These are phyloP conservation scores for Rissa tridactyla DNA, from an alignment of 2,113 vertebrate genomes.

Conservation along the genomic window DNA sequence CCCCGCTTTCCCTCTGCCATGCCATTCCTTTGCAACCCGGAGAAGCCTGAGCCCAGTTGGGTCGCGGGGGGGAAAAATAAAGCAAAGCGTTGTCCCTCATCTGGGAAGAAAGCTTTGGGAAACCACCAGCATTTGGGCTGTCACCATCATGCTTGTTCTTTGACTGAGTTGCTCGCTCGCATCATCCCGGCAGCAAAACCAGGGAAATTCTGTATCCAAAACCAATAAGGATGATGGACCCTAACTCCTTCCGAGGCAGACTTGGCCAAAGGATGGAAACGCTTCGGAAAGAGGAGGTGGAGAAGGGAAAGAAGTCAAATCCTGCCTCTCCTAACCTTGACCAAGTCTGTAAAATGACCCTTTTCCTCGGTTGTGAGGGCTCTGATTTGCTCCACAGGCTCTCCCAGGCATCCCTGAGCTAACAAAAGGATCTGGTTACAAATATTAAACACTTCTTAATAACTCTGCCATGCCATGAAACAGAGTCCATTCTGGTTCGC, in stretches of 20 bases:
- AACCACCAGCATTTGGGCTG: not conserved
- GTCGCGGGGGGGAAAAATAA: not conserved
- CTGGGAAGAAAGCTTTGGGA: not conserved
- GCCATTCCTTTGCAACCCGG: not conserved
- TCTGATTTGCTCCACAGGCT: not conserved
- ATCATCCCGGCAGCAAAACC: accelerated
- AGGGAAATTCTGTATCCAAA: not conserved
- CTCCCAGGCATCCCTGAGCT: not conserved
- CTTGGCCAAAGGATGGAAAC: accelerated
- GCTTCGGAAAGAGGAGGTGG: not conserved
- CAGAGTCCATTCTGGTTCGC: slow-evolving; percentile 71
- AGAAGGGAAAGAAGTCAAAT: not conserved
- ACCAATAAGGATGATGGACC: accelerated
- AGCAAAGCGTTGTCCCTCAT: not conserved
- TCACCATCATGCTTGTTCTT: accelerated
- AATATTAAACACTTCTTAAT: slow-evolving; percentile 88
- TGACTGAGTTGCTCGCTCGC: accelerated
- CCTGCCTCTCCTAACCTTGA: not conserved
- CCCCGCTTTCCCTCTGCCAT: not conserved
- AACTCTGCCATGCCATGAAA: slow-evolving; percentile 71
- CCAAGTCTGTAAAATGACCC: not conserved
- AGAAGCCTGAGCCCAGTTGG: not conserved
- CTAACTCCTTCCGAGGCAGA: not conserved
- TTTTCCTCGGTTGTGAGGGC: not conserved
- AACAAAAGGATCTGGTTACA: slow-evolving; percentile 74